phyloP scores from a whole-genome alignment of 2,113 vertebrate genomes.

The Passer domesticus region DNA sequence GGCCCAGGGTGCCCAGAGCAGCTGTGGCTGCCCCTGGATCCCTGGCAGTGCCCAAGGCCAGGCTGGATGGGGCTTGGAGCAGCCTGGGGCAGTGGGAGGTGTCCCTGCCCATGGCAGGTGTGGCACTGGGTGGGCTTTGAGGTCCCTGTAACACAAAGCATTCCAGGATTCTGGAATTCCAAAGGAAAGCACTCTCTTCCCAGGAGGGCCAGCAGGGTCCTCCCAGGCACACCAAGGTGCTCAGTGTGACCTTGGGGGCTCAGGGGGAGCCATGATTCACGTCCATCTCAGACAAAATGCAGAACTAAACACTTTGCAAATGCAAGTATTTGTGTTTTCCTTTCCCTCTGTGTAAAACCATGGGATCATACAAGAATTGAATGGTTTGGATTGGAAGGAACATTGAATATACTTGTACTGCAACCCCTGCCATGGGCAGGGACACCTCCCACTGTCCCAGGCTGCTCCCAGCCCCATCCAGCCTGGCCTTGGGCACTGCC shows the following conservation, averaged over 20 bases:
- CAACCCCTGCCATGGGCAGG: neutral
- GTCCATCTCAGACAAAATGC: too few species aligned
- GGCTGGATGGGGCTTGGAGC: neutral
- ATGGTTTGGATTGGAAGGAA: neutral
- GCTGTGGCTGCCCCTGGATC: neutral
- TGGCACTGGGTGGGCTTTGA: accelerated
- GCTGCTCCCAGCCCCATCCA: neutral
- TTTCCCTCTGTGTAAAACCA: neutral
- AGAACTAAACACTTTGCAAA: neutral
- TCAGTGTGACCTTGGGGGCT: neutral
- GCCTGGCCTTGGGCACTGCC: neutral
- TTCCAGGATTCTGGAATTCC: neutral
- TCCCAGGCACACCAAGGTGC: accelerated
- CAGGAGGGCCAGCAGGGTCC: neutral
- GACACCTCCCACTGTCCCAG: neutral
- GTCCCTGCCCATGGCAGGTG: neutral
- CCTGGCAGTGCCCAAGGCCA: neutral
- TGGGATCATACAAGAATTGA: accelerated
- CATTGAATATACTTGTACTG: neutral
- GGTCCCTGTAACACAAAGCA: too few species aligned
- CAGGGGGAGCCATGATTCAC: accelerated
- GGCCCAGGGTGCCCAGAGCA: neutral
- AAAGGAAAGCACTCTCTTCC: neutral
- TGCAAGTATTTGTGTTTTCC: neutral
- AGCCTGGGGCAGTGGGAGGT: neutral